A percentile compares a stretch with the other conserved stretches of the same genome.
Evolutionary conservation across 2,797 vertebrate genomes (phyloP).

Genomic region (Gouania willdenowi): DNA sequence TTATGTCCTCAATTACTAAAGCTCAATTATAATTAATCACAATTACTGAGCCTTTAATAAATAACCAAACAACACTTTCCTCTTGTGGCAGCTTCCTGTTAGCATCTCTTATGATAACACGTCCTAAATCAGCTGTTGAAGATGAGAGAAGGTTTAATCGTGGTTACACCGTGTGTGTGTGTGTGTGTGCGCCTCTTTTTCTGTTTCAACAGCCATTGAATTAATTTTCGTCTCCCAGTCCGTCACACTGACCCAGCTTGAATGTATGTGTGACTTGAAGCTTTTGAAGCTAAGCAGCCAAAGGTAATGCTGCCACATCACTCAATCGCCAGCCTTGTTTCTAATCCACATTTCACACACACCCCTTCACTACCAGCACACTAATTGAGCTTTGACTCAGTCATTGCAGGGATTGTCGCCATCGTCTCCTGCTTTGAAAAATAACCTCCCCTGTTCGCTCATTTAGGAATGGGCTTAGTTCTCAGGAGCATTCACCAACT

Average conservation of each 20-base stretch:
- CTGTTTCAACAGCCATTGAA: slow-evolving; percentile 17
- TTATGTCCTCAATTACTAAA: too few relatives aligned
- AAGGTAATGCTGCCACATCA: slow-evolving; percentile 27
- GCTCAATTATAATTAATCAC: too few relatives aligned
- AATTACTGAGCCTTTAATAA: too few relatives aligned
- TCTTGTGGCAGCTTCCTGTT: too few relatives aligned
- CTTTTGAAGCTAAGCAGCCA: slow-evolving; percentile 32
- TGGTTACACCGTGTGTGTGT: not conserved
- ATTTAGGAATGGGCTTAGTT: slow-evolving; percentile 29
- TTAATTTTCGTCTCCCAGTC: slow-evolving; percentile 49
- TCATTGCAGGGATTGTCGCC: slow-evolving; percentile 22
- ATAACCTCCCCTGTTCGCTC: slow-evolving; percentile 39
- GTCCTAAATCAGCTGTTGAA: too few relatives aligned
- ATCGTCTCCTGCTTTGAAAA: slow-evolving; percentile 30
- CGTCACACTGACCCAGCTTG: slow-evolving; percentile 34
- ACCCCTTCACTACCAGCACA: slow-evolving; percentile 1
- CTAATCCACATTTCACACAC: slow-evolving; percentile 44
- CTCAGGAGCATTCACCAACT: slow-evolving; percentile 2
- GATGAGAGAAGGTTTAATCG: too few relatives aligned
- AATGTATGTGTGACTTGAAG: slow-evolving; percentile 48
- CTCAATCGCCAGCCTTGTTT: slow-evolving; percentile 49
- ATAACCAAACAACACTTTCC: too few relatives aligned
- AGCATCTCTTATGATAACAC: too few relatives aligned
- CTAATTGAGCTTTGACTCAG: slow-evolving; percentile 46
- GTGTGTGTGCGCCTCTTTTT: slow-evolving; percentile 1